Evolutionary conservation across 2,888 invertebrate species (phyloP), one percentile per base, ranked within the genome.

Genomic region (Strigamia maritima): DNA sequence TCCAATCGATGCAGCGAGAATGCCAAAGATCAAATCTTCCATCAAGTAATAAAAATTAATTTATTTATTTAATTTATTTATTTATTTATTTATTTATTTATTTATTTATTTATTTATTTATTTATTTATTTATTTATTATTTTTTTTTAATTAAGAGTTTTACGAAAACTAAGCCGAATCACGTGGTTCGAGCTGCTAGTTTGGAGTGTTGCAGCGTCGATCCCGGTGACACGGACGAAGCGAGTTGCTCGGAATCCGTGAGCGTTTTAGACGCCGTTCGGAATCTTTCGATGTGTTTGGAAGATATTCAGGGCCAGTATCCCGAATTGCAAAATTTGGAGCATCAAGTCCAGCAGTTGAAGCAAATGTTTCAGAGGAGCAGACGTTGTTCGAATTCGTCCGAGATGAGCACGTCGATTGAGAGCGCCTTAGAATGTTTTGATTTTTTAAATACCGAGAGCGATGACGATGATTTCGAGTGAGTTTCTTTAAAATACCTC

Each of bases 361-460:
- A 80, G 82, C 60, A 7, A 0, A 40, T 76, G 38, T 26, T 76
- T 19, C 38, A 80, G 35, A 80, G 82, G n/a, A 82, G 82, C 65
- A 79, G 83, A 60, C 81, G 82, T 76, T 82, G 82, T 75, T 83
- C 83, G 74, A 81, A 82, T 79, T 82, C 85, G 65, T 87, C 87
- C 76, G 85, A 85, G 81, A 85, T 87, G 80, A 87, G 87, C 83
- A 84, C 87, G 77, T 87, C 87, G 70, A 87, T 88, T 80, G 87
- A 88, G 83, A 86, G 85, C 80, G 88, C 88, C 10, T 84, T 88
- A 28, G 88, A 86, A 81, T 87, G 87, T 65, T 88, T 88, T 82
- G 88, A 88, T 83, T 88, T 88, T 83, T 85, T 88, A 26, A 87
- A 88, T 82, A 85, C 86, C 14, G 87, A 87, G 80, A 86, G 86